Evolutionary conservation across 2,797 vertebrate genomes (phyloP).

Genomic region (Sebastes glaucus): DNA sequence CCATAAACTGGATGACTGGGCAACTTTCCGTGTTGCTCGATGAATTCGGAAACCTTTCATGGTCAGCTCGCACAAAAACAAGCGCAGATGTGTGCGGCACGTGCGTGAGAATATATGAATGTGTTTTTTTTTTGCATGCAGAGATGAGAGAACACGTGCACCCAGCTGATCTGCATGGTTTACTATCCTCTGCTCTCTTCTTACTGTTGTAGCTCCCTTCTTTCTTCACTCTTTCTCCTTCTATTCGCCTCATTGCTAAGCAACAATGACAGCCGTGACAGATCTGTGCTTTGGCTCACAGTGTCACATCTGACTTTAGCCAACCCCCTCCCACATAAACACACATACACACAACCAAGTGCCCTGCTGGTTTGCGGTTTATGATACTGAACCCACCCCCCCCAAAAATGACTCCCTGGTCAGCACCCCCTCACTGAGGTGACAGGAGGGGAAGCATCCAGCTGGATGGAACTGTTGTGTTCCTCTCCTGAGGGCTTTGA

Average conservation of each 20-base stretch:
- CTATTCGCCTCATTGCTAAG: constrained; percentile 70
- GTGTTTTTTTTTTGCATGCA: neutral
- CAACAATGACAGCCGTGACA: constrained; percentile 75
- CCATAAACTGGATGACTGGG: constrained; percentile 65
- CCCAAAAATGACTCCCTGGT: constrained; percentile 27
- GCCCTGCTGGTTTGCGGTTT: constrained; percentile 60
- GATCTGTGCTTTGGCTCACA: constrained; percentile 70
- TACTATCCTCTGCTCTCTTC: constrained; percentile 21
- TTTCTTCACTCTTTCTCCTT: constrained; percentile 36
- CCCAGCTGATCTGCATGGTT: neutral
- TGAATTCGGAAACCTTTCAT: constrained; percentile 15
- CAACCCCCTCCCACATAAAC: constrained; percentile 57
- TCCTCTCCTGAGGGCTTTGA: constrained; percentile 74
- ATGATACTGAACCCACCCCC: constrained; percentile 44
- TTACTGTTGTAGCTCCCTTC: constrained; percentile 26
- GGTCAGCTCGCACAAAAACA: neutral
- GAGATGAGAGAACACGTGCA: neutral
- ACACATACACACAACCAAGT: constrained; percentile 36
- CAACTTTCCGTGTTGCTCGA: constrained; percentile 32
- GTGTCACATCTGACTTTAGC: constrained; percentile 74
- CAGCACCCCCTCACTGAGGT: constrained; percentile 58
- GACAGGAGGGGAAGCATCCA: constrained; percentile 76
- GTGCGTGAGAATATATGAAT: constrained; percentile 1
- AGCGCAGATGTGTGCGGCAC: constrained; percentile 19
- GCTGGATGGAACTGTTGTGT: constrained; percentile 73